These are phyloP conservation scores for Muscicapa striata DNA, from an alignment of 2,797 vertebrate genomes.

Conservation along the genomic window DNA sequence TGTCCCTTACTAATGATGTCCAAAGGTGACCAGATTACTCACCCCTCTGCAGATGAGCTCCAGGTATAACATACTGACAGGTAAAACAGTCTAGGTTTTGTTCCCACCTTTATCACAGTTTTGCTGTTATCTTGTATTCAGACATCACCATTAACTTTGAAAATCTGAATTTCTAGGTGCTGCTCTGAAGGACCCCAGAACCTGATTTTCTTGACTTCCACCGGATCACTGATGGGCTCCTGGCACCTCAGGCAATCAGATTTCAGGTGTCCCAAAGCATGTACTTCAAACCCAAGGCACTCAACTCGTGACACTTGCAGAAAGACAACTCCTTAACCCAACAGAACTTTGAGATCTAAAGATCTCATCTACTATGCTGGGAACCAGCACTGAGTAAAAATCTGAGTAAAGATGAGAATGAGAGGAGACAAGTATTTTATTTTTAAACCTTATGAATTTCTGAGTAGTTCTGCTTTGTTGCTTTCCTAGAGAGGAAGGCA, in stretches of 20 bases:
- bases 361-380: background rate
- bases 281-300: background rate
- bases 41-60: background rate
- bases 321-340: background rate
- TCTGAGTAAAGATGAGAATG: background rate
- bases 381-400: background rate
- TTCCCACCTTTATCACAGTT: background rate
- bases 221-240: background rate
- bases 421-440: constrained; percentile 55
- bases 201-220: background rate
- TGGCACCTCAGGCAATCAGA: background rate
- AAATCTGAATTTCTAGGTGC: background rate
- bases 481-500: constrained; percentile 28
- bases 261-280: background rate
- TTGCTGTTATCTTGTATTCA: background rate
- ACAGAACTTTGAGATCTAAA: background rate
- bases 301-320: background rate
- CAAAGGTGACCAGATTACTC: background rate
- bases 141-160: background rate
- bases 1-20: background rate
- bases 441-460: constrained; percentile 67
- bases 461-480: constrained; percentile 31
- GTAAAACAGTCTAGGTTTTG: background rate
- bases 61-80: background rate
- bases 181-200: background rate